Evolutionary conservation across 1,140 invertebrate species (phyloP).

Genomic region (Heterodera schachtii): DNA sequence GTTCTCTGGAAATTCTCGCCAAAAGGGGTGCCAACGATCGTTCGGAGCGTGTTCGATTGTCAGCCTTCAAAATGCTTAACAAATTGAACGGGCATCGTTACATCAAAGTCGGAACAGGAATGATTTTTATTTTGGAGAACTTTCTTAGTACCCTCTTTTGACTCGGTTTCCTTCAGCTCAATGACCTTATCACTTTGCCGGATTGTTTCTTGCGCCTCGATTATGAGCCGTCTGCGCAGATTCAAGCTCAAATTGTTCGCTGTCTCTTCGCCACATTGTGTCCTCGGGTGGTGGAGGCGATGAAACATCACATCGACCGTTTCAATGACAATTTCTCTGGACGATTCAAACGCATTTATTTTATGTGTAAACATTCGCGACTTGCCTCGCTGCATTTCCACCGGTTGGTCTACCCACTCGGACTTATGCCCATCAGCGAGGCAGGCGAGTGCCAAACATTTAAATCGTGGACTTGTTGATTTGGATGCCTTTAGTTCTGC

Average conservation of each 20-base stretch:
- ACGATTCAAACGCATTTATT: constrained; percentile 37
- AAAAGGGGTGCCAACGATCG: constrained; percentile 32
- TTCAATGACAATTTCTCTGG: constrained; percentile 30
- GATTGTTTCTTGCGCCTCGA: constrained; percentile 27
- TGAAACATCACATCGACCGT: constrained; percentile 25
- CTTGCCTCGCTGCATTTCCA: constrained; percentile 34
- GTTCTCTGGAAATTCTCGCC: constrained; percentile 30
- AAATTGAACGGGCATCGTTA: constrained; percentile 38
- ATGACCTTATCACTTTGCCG: constrained; percentile 24
- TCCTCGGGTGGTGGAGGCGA: constrained; percentile 6
- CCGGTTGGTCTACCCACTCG: constrained; percentile 32
- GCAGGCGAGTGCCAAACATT: constrained; percentile 7
- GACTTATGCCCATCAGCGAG: constrained; percentile 24
- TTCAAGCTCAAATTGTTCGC: constrained; percentile 36
- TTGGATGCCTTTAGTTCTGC: constrained; percentile 14
- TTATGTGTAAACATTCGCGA: constrained; percentile 37
- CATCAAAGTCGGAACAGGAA: constrained; percentile 16
- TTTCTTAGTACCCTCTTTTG: neutral
- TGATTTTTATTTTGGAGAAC: neutral
- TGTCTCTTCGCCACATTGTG: constrained; percentile 29
- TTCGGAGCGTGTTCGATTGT: constrained; percentile 32
- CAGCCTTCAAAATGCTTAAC: constrained; percentile 38
- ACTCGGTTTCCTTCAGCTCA: constrained; percentile 17
- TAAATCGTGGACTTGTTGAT: neutral
- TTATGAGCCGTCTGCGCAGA: constrained; percentile 34